These are phyloP conservation scores for Caenorhabditis tropicalis DNA, from an alignment of 1,140 invertebrate species.

Conservation along the genomic window DNA sequence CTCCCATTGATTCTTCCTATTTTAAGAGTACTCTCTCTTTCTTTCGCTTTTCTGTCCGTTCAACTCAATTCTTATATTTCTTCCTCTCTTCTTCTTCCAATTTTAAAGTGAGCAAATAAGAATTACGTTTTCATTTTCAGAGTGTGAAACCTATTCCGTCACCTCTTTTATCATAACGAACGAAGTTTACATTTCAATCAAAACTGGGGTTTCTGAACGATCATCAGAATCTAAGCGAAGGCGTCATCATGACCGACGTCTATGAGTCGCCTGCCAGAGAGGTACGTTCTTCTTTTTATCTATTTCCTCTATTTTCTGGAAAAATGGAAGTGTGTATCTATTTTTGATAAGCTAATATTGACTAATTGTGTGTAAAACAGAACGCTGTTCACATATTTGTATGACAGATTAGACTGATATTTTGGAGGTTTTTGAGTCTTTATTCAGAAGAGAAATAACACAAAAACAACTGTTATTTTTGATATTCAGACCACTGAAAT, in stretches of 20 bases:
- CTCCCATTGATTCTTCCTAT: neutral
- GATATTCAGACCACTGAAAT: no score
- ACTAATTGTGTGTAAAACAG: slow-evolving; percentile 1
- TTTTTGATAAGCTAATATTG: slow-evolving; percentile 1
- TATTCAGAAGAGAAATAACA: neutral
- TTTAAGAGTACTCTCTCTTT: neutral
- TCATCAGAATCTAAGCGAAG: neutral
- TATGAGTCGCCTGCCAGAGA: slow-evolving; percentile 34
- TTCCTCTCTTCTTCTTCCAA: no score
- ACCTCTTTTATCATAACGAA: neutral
- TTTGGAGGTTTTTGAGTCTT: neutral
- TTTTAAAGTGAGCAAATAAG: neutral
- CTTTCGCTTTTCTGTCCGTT: neutral
- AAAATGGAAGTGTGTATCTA: neutral
- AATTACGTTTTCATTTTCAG: slow-evolving; percentile 2
- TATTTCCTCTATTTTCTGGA: no score
- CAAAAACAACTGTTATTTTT: neutral
- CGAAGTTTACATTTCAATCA: neutral
- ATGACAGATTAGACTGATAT: neutral
- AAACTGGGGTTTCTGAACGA: neutral
- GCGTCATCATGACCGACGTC: slow-evolving; percentile 17
- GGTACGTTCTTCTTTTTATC: neutral
- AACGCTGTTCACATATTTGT: neutral
- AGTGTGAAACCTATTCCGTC: neutral
- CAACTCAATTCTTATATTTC: neutral